Base-by-base conservation (phyloP, 2,888 invertebrate genomes). In the Odontocerum albicorne region DNA sequence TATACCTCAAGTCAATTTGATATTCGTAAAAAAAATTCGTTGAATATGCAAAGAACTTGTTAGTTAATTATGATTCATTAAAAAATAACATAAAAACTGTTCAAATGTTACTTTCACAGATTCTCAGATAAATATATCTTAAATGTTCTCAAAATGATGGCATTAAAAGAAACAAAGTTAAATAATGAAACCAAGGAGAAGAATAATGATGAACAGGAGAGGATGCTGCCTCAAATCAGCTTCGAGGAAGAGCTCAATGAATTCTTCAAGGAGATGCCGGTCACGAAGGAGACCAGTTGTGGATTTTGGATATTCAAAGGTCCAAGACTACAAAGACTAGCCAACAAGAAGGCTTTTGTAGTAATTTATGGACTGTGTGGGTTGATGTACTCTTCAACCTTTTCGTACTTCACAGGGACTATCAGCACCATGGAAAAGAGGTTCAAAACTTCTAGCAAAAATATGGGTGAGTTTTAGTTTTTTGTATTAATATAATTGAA, bases 391-490 rank as follows among this genome's bases (percentile, higher is more conserved):
- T 81, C 84, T 17, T 86, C 86, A 64, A 83, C 83, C 55, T 86
- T 81, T 64, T 81, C 86, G 2, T 87, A 87, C 66, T 86, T 86
- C 64, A 85, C 84, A 64, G 86, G 86, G n/a, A 86, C 85, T 21
- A 84, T 87, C 57, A 86, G 87, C 42, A 87, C 87, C 2, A 74
- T 87, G 58, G 87, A 87, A 68, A 87, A 87, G 66, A 74, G 87
- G 61, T 87, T 86, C 66, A 86, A 85, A 68, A 86, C 87, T 65
- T 85, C 86, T 13, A 86, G 85, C 31, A 80, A 81, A 67, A 86
- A 85, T 19, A 85, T 85, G 60, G 87, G 83, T 82, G 65, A 71
- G 67, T 63, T 36, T 31, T 6, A 4, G n/a, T n/a, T 27, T 27
- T 27, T 27, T n/a, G n/a, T n/a, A 27, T 27, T 7, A 27, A 27